Base-by-base conservation (phyloP, 2,888 invertebrate genomes). In the Pseudolycoriella hygida region DNA sequence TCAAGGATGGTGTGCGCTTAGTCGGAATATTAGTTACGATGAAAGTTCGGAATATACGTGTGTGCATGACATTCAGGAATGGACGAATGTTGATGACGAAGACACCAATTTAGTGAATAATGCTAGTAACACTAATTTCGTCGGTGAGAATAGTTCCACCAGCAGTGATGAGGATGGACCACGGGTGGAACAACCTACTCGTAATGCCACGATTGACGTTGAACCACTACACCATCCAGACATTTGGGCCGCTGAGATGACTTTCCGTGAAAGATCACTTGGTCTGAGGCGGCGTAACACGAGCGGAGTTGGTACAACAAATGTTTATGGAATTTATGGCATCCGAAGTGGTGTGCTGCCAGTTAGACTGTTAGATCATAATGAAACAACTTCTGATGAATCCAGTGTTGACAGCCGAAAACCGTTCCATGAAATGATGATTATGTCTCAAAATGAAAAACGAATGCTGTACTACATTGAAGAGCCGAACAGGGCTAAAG, bases 21-120 rank as follows among this genome's bases (percentile, higher is more conserved):
- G 88, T 46, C 74, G 93, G 51, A 92, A 90, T 64, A 82, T 89
- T 46, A 87, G 84, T 56, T 77, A 76, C 49, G 80, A 84, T 54
- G 89, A 92, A 60, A 75, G 74, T 56, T 82, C 86, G 34, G 93
- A 93, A 81, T 93, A 89, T 88, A 89, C 89, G 6, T 87, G 89
- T 59, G 78, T 94, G 45, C 93, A 94, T 66, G 90, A 93, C 60
- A 88, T 94, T 51, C 89, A 90, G 66, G 77, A 80, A 39, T 63
- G 61, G 46, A 69, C 69, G 4, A 56, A 59, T 10, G 58, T 63
- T 12, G 68, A 69, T 15, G 64, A 65, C 20, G 25, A 25, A 8
- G 58, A 60, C 34, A 62, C 68, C 20, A 58, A 60, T 40, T 63
- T 53, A 40, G 50, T 51, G 2, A 53, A 61, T 3, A 59, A 59